phyloP scores from a whole-genome alignment of 2,113 vertebrate species.

The Mustelus asterias region DNA sequence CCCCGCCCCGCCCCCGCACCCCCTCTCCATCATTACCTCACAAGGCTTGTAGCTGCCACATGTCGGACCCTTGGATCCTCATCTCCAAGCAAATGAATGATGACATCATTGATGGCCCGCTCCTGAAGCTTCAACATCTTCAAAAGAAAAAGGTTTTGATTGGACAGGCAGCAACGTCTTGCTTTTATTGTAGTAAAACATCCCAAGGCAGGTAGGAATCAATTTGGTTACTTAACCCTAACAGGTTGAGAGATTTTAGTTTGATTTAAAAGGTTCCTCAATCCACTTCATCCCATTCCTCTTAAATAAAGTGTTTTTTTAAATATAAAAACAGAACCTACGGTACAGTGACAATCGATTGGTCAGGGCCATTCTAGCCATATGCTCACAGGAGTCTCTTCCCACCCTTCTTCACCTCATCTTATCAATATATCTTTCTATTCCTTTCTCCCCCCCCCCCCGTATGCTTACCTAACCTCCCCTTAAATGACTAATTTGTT shows the following conservation, averaged over 20 bases:
- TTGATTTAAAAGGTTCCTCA: not conserved
- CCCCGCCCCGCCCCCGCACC: not conserved
- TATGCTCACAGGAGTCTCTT: not conserved
- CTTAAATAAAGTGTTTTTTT: not conserved
- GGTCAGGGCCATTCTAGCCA: not conserved
- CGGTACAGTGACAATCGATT: not conserved
- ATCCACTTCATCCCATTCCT: not conserved
- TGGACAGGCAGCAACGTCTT: not conserved
- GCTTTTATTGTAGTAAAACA: not conserved
- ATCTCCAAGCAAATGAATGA: constrained; percentile 80
- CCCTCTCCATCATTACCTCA: constrained; percentile 58
- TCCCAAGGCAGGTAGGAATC: not conserved
- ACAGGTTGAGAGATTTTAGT: not conserved
- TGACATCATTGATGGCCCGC: constrained; percentile 71
- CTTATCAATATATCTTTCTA: not conserved
- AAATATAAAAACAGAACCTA: not conserved
- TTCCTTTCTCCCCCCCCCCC: not conserved
- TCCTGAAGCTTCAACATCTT: constrained; percentile 83
- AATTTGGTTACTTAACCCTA: not conserved
- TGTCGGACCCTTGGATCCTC: constrained; percentile 90
- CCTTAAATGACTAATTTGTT: not conserved
- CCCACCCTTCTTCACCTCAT: not conserved
- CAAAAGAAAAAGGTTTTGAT: not conserved
- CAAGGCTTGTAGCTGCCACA: constrained; percentile 69
- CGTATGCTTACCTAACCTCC: not conserved